phyloP scores from a whole-genome alignment of 2,888 invertebrate species.

The Dilophus febrilis region DNA sequence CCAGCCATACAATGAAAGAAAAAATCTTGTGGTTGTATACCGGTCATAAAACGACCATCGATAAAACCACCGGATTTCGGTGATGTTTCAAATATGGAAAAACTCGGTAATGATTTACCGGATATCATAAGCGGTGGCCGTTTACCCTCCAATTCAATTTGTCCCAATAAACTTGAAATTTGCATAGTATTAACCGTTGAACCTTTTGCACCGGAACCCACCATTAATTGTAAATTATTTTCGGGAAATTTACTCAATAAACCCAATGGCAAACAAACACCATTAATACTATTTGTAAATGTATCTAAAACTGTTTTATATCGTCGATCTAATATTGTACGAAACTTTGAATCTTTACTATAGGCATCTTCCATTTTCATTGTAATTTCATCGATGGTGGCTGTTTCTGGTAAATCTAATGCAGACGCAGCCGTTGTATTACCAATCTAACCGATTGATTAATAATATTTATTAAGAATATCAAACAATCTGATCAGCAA shows the following conservation, averaged over 20 bases:
- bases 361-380: slow-evolving; percentile 54
- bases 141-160: slow-evolving; percentile 96
- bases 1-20: slow-evolving; percentile 99
- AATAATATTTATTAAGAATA: neutral
- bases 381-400: slow-evolving; percentile 39
- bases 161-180: slow-evolving; percentile 93
- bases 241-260: slow-evolving; percentile 74
- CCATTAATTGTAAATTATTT: slow-evolving; percentile 98
- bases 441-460: slow-evolving; percentile 31
- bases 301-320: slow-evolving; percentile 66
- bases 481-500: neutral
- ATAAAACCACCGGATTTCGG: slow-evolving; percentile 94
- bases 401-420: slow-evolving; percentile 44
- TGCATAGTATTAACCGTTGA: slow-evolving; percentile 96
- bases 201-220: slow-evolving; percentile 97
- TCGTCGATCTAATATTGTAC: slow-evolving; percentile 63
- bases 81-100: slow-evolving; percentile 67
- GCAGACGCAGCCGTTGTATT: slow-evolving; percentile 47
- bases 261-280: slow-evolving; percentile 67
- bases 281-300: slow-evolving; percentile 80
- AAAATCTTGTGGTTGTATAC: slow-evolving; percentile 95
- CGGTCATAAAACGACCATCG: slow-evolving; percentile 91
- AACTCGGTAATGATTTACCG: slow-evolving; percentile 84
- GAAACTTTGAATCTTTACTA: slow-evolving; percentile 54
- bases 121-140: slow-evolving; percentile 90